Conservation (phyloP, 1,140 invertebrate genomes). For the Cyphomyrmex costatus region DNA sequence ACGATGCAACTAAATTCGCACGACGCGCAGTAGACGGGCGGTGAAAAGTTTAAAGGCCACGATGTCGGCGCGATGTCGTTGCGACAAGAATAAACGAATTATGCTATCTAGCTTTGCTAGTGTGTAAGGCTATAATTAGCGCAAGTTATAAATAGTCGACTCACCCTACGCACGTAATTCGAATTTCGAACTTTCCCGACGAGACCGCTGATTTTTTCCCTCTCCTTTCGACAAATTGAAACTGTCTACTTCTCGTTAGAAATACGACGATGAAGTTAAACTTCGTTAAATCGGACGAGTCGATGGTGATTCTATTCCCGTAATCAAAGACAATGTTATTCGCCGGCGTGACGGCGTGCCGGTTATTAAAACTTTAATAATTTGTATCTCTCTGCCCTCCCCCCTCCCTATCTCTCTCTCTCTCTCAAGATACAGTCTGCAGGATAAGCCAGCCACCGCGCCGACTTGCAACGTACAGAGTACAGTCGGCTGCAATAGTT, state of each 20-base stretch:
- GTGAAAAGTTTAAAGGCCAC: conserved; percentile 57
- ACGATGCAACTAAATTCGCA: conserved; percentile 41
- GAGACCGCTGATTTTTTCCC: background rate
- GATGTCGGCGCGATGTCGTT: conserved; percentile 18
- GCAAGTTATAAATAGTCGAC: conserved; percentile 47
- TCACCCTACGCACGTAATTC: conserved; percentile 36
- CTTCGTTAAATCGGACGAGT: conserved; percentile 48
- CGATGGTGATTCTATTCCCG: conserved; percentile 64
- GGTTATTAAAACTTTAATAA: conserved; percentile 82
- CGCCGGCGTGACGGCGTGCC: conserved; percentile 60
- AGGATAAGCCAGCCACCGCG: conserved; percentile 58
- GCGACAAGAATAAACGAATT: conserved; percentile 50
- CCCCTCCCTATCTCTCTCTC: background rate
- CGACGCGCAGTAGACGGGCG: conserved; percentile 6
- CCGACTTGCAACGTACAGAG: conserved; percentile 27
- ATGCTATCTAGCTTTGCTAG: conserved; percentile 17
- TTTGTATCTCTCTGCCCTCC: conserved; percentile 74
- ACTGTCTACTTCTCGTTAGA: conserved; percentile 56
- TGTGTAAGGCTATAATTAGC: conserved; percentile 30
- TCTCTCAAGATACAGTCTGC: conserved; percentile 65
- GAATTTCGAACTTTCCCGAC: conserved; percentile 44
- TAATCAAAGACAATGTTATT: conserved; percentile 74
- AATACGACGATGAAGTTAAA: conserved; percentile 51
- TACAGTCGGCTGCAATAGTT: conserved; percentile 66
- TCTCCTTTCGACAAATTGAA: conserved; percentile 49